Conservation (phyloP, 2,113 vertebrate species). For the Grammomys dolichurus region DNA sequence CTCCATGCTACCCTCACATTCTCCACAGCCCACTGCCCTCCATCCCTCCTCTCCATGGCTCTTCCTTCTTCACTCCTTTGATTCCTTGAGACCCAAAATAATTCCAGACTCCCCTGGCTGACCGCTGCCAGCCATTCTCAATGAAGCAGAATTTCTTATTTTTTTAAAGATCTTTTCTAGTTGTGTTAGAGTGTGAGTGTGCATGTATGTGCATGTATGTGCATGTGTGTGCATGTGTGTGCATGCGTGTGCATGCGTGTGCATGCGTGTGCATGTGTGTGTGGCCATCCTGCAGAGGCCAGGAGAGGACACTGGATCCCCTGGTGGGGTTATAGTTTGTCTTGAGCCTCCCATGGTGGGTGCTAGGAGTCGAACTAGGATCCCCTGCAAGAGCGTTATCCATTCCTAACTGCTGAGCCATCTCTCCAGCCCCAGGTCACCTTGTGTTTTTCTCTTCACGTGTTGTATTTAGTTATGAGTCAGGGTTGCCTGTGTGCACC, state of each 20-base stretch:
- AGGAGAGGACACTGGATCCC: background rate
- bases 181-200: too few species aligned
- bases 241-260: background rate
- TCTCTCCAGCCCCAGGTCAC: background rate
- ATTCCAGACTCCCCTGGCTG: background rate
- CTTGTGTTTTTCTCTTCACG: background rate
- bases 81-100: accelerated
- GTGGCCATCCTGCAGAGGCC: background rate
- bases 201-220: background rate
- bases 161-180: background rate
- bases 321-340: background rate
- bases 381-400: background rate
- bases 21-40: too few species aligned
- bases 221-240: background rate
- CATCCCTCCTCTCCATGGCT: background rate
- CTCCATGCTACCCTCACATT: too few species aligned
- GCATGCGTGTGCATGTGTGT: background rate
- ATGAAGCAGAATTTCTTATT: background rate
- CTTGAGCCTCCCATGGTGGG: too few species aligned
- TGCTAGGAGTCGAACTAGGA: background rate
- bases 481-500: background rate
- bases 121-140: background rate
- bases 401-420: background rate
- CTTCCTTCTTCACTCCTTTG: too few species aligned
- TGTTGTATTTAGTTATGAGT: background rate